These are phyloP conservation scores for Bibio marci DNA, from an alignment of 2,888 invertebrate species.

Conservation along the genomic window DNA sequence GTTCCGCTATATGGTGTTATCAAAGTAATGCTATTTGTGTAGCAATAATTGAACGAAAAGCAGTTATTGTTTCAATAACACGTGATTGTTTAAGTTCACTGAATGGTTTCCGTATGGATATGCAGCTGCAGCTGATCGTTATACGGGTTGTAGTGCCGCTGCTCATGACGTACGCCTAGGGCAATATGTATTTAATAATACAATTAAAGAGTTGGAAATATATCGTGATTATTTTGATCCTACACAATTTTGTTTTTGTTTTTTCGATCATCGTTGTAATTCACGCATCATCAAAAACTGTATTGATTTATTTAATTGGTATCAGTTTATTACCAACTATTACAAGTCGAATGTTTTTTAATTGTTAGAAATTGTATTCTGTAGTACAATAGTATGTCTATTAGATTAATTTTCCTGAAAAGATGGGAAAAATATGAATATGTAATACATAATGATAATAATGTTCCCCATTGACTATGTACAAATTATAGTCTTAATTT, in stretches of 20 bases:
- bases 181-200: slow-evolving; percentile 67
- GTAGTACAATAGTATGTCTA: no score
- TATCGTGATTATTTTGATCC: slow-evolving; percentile 66
- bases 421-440: no score
- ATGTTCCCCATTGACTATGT: no score
- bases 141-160: slow-evolving; percentile 75
- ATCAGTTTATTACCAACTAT: no score
- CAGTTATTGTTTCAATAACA: slow-evolving; percentile 63
- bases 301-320: no score
- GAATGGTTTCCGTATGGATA: slow-evolving; percentile 60
- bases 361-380: no score
- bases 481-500: no score
- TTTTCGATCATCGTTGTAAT: slow-evolving; percentile 80
- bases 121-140: slow-evolving; percentile 81
- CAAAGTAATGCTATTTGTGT: slow-evolving; percentile 82
- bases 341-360: no score
- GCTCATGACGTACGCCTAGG: slow-evolving; percentile 62
- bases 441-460: no score
- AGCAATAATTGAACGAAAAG: slow-evolving; percentile 71
- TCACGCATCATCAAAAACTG: no score
- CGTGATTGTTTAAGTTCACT: slow-evolving; percentile 72
- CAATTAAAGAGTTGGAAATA: slow-evolving; percentile 69
- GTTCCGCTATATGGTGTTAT: slow-evolving; percentile 64
- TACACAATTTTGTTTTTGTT: slow-evolving; percentile 79
- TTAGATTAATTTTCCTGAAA: no score